phyloP scores from a whole-genome alignment of 1,140 invertebrate genomes.

The Zaprionus nigranus region DNA sequence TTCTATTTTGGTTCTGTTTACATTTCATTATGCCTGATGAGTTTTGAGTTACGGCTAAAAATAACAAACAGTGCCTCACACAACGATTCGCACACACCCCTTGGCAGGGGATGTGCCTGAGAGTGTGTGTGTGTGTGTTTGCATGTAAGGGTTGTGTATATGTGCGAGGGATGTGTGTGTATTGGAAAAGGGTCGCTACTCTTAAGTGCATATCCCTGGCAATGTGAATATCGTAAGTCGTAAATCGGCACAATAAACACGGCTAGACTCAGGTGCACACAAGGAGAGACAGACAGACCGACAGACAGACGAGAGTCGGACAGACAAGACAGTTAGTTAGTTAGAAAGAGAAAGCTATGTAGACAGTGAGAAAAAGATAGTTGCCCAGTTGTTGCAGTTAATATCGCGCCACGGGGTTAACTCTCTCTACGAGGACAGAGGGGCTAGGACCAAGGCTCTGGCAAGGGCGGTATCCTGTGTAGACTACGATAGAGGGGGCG shows the following conservation, averaged over 20 bases:
- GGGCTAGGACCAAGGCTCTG: not conserved
- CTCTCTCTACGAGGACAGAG: not conserved
- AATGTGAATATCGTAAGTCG: conserved; percentile 6
- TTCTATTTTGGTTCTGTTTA: conserved; percentile 7
- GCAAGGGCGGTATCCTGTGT: too few relatives aligned
- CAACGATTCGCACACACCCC: not conserved
- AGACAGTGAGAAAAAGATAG: not conserved
- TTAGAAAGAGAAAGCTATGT: conserved; percentile 22
- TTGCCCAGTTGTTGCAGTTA: not conserved
- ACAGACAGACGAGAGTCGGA: conserved; percentile 31
- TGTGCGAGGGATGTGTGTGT: not conserved
- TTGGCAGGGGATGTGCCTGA: not conserved
- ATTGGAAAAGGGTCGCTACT: not conserved
- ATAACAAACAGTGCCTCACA: not conserved
- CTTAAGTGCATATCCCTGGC: not conserved
- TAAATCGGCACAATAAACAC: not conserved
- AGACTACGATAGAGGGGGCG: not conserved
- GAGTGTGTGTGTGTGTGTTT: not conserved
- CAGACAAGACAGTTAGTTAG: conserved; percentile 4
- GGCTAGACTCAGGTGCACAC: not conserved
- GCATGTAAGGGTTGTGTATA: not conserved
- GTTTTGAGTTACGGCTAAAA: not conserved
- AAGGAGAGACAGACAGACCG: not conserved
- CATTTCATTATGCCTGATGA: not conserved
- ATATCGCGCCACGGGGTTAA: not conserved